A percentile compares a stretch with the other conserved stretches of the same genome.
These are phyloP conservation scores for Lasioglossum baleicum DNA, from an alignment of 1,140 invertebrate genomes.

Conservation along the genomic window DNA sequence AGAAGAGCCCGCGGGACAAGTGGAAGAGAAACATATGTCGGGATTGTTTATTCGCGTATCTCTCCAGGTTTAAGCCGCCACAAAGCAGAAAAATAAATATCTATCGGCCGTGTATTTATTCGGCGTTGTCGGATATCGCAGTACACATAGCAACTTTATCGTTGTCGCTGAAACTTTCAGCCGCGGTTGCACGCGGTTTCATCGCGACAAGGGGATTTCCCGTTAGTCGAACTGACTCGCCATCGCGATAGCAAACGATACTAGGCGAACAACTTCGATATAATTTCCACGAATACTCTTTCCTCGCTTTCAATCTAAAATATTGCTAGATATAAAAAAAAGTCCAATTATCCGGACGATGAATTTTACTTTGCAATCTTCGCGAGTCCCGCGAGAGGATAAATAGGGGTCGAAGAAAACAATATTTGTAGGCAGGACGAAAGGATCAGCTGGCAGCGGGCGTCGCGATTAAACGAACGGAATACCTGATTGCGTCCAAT, in stretches of 20 bases:
- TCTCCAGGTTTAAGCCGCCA: slow-evolving; percentile 46
- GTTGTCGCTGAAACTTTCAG: slow-evolving; percentile 39
- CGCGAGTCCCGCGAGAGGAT: no score
- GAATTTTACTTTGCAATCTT: no score
- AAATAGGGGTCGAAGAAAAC: not conserved
- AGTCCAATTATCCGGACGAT: no score
- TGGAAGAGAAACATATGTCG: slow-evolving; percentile 62
- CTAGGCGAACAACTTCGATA: no score
- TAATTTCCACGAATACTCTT: no score
- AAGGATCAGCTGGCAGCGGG: not conserved
- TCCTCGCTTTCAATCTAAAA: no score
- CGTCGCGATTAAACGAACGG: slow-evolving; percentile 35
- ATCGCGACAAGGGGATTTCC: not conserved
- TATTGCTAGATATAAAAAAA: no score
- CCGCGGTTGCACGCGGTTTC: slow-evolving; percentile 9
- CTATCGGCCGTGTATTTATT: slow-evolving; percentile 56
- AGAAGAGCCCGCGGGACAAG: slow-evolving; percentile 45
- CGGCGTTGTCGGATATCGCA: slow-evolving; percentile 61
- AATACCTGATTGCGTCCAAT: slow-evolving; percentile 42
- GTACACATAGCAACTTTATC: slow-evolving; percentile 65
- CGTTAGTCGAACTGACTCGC: not conserved
- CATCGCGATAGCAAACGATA: not conserved
- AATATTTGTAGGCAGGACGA: slow-evolving; percentile 10
- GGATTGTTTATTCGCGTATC: slow-evolving; percentile 65
- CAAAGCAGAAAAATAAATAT: slow-evolving; percentile 59